Evolutionary conservation across 2,888 invertebrate species (phyloP).

Genomic region (Rotaria socialis): DNA sequence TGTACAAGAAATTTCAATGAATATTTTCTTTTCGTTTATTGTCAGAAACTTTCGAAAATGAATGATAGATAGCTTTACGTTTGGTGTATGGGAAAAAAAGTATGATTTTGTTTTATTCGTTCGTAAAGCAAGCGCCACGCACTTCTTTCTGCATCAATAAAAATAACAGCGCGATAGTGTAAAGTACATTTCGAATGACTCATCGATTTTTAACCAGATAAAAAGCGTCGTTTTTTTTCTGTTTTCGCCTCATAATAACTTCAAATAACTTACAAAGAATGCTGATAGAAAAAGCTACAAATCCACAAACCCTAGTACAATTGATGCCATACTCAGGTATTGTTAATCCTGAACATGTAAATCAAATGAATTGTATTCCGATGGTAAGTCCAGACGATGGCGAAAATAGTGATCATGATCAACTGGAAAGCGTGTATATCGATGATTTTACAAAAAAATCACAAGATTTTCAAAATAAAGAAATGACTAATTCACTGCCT

Average conservation of each 20-base stretch:
- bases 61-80: no score
- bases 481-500: neutral
- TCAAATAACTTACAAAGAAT: neutral
- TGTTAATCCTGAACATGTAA: conserved; percentile 13
- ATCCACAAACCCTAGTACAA: neutral
- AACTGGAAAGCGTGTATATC: neutral
- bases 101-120: no score
- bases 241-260: neutral
- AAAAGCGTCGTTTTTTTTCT: neutral
- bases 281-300: neutral
- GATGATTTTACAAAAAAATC: neutral
- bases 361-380: neutral
- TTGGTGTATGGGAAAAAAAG: no score
- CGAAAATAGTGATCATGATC: no score
- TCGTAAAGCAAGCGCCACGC: neutral
- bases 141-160: neutral
- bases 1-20: neutral
- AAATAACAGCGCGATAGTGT: neutral
- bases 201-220: neutral
- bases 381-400: neutral
- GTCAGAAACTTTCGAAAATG: no score
- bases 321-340: neutral
- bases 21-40: no score
- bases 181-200: neutral
- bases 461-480: neutral